Conservation (phyloP, 2,113 vertebrate species). For the Eidolon helvum region DNA sequence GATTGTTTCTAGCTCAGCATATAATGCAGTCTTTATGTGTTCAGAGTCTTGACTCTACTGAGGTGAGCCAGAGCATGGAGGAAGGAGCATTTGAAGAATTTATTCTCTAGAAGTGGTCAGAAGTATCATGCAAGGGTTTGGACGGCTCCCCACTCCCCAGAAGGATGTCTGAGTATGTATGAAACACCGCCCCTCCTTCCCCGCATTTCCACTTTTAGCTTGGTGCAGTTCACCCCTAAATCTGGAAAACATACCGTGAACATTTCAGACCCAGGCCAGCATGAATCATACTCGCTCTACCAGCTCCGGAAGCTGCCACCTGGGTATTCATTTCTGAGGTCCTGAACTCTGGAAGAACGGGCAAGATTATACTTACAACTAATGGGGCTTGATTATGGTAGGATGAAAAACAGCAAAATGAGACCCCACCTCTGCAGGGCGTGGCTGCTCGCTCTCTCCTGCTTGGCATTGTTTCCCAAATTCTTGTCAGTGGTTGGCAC, state of each 20-base stretch:
- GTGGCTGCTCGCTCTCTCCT: neutral
- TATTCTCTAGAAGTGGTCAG: neutral
- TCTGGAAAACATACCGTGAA: neutral
- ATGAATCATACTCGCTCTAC: neutral
- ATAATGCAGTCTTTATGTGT: neutral
- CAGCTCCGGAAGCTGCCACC: conserved; percentile 3
- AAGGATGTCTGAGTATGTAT: no score
- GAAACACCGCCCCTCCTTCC: rapidly evolving
- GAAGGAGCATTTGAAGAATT: neutral
- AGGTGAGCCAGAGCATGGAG: neutral
- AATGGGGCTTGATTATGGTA: conserved; percentile 19
- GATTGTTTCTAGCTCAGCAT: neutral
- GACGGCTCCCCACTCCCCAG: no score
- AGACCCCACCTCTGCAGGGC: conserved; percentile 8
- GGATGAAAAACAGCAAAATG: neutral
- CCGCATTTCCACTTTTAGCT: neutral
- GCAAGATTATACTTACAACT: conserved; percentile 27
- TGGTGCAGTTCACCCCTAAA: neutral
- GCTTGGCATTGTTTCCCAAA: neutral
- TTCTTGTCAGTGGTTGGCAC: neutral
- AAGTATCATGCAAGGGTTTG: neutral
- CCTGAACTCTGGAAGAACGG: neutral
- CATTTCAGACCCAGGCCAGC: neutral
- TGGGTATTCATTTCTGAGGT: conserved; percentile 9
- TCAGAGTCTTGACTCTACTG: neutral